Evolutionary conservation across 2,888 invertebrate genomes (phyloP), one percentile per base, ranked within the genome.

Genomic region (Amorpha juglandis): DNA sequence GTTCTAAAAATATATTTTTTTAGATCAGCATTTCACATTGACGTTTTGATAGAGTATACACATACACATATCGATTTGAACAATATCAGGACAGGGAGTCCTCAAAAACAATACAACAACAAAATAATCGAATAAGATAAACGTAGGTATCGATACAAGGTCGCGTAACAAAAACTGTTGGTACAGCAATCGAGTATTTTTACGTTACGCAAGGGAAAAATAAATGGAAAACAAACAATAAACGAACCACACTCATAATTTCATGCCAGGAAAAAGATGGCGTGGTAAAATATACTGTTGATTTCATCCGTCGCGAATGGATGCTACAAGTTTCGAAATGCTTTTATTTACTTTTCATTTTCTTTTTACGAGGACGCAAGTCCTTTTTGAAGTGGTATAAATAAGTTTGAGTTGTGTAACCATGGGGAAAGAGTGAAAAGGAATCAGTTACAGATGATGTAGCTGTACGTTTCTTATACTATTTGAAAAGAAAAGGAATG

Each of bases 161-260:
- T 45, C 45, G 45, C 45, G 1, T 45, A 9, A 45, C 45, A 11
- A 27, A 14, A 45, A 11, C 14, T 45, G 45, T n/a, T n/a, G n/a
- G n/a, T 45, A 45, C 45, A 45, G 19, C 58, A 42, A 58, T 58
- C 12, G 19, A 42, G 11, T 42, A 58, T 58, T 58, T 42, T 58
- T 58, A 58, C 6, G 58, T 58, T 58, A 19, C 58, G 11, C 58
- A 19, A 58, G 42, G 58, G 58, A 38, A 19, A 42, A 58, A 38
- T 58, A 58, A 55, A 58, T 58, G 58, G 12, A 58, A 58, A 42
- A 58, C 58, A 58, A 58, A 58, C 58, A 58, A 58, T 58, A 58
- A 58, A 42, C 58, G 19, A 58, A 38, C 38, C 42, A 38, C 38
- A 42, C 42, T 58, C 55, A 58, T 58, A 58, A 58, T 58, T 58